Evolutionary conservation across 37 sponge, comb jelly and placozoan species (phyloP).

Genomic region (Hexactinellida sp.): DNA sequence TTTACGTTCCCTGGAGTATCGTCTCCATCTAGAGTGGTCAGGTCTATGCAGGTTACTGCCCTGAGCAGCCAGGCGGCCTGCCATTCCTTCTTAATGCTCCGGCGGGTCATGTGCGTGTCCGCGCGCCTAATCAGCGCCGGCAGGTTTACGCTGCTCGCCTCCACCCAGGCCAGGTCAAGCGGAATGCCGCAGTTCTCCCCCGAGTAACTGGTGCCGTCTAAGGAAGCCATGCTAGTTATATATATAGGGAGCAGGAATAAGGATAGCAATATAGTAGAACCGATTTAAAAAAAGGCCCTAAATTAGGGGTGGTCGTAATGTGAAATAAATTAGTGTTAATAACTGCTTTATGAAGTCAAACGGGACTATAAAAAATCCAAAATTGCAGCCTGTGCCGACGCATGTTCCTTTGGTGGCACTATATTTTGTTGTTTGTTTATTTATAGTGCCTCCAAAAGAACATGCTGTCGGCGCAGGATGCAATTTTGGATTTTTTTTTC

Average conservation of each 20-base stretch:
- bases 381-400: too few species aligned
- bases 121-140: constrained; percentile 78
- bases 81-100: constrained; percentile 96
- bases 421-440: too few species aligned
- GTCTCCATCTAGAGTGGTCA: constrained; percentile 93
- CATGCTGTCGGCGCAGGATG: too few species aligned
- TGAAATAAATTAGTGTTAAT: too few species aligned
- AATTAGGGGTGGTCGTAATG: too few species aligned
- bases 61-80: constrained; percentile 97
- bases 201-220: not conserved
- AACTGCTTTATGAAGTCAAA: too few species aligned
- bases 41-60: constrained; percentile 88
- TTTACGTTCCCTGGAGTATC: constrained; percentile 79
- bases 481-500: too few species aligned
- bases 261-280: not conserved
- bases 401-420: too few species aligned
- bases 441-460: too few species aligned
- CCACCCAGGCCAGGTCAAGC: constrained; percentile 84
- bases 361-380: too few species aligned
- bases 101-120: constrained; percentile 67
- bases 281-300: too few species aligned
- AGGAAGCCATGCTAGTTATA: not conserved
- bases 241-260: not conserved
- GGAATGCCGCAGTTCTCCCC: constrained; percentile 32
- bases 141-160: constrained; percentile 62